A percentile compares a stretch with the other conserved stretches of the same genome.
Conservation (phyloP, 2,888 invertebrate species). For the Drosophila neotestacea region DNA sequence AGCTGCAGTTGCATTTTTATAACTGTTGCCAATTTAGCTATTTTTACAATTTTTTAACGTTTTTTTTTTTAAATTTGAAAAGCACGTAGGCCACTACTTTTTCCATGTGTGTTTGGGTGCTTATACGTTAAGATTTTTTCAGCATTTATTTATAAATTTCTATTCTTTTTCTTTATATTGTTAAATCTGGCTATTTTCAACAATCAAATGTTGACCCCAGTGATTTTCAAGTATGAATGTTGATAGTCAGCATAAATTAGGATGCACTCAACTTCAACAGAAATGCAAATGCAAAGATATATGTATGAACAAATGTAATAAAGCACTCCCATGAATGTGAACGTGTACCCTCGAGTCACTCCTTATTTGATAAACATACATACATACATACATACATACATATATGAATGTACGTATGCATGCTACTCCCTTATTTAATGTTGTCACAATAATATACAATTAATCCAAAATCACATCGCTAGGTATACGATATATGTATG, state of each 20-base stretch:
- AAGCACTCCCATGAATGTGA: background rate
- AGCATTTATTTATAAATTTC: too few relatives aligned
- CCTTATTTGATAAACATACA: background rate
- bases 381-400: too few relatives aligned
- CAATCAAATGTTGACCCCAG: too few relatives aligned
- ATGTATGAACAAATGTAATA: background rate
- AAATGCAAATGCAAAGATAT: background rate
- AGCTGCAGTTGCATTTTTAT: constrained; percentile 1
- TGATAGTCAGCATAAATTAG: background rate
- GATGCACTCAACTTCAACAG: background rate
- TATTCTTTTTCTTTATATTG: too few relatives aligned
- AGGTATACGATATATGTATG: constrained; percentile 4
- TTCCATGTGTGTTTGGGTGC: too few relatives aligned
- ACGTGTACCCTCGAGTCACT: background rate
- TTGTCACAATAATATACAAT: constrained; percentile 43
- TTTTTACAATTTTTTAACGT: too few relatives aligned
- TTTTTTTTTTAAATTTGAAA: too few relatives aligned
- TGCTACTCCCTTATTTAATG: constrained; percentile 19
- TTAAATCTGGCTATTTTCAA: too few relatives aligned
- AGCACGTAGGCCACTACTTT: too few relatives aligned
- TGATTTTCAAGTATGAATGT: background rate
- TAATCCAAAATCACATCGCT: constrained; percentile 45
- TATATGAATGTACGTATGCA: background rate
- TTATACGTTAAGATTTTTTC: too few relatives aligned
- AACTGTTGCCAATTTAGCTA: too few relatives aligned